These are phyloP conservation scores for Muraenolepis orangiensis DNA, from an alignment of 2,797 vertebrate species.

Conservation along the genomic window DNA sequence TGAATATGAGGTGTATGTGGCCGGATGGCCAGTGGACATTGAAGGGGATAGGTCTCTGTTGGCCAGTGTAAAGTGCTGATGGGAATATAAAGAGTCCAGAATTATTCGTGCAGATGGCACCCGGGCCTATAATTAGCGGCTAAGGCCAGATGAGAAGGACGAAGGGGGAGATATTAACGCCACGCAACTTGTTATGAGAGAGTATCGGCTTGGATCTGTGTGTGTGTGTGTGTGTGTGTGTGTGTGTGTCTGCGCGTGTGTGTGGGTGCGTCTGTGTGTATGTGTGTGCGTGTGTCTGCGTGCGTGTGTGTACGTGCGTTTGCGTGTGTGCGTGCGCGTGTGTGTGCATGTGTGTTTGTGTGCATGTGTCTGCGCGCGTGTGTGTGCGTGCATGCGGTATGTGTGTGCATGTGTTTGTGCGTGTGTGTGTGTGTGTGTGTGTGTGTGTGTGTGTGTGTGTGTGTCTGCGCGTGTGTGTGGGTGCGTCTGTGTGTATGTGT, in stretches of 20 bases:
- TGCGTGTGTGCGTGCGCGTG: not conserved
- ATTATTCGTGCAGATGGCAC: conserved; percentile 86
- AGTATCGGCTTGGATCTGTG: conserved; percentile 50
- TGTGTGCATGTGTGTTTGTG: not conserved
- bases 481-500: too few relatives aligned
- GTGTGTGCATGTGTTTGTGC: too few relatives aligned
- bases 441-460: too few relatives aligned
- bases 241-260: too few relatives aligned
- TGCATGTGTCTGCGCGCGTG: too few relatives aligned
- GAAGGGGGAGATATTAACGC: conserved; percentile 31
- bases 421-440: too few relatives aligned
- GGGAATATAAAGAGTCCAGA: conserved; percentile 85
- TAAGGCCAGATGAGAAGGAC: conserved; percentile 56
- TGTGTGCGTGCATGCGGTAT: not conserved
- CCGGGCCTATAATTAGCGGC: conserved; percentile 83
- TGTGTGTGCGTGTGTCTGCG: not conserved
- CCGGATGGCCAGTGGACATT: conserved; percentile 5
- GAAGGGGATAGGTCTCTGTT: conserved; percentile 65
- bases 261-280: too few relatives aligned
- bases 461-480: too few relatives aligned
- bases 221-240: not conserved
- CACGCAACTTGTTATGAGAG: conserved; percentile 54
- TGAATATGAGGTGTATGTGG: conserved; percentile 51
- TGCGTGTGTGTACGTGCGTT: not conserved
- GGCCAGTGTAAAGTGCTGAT: conserved; percentile 85